Base-by-base conservation (phyloP, 2,113 vertebrate genomes). In the Morone chrysops region DNA sequence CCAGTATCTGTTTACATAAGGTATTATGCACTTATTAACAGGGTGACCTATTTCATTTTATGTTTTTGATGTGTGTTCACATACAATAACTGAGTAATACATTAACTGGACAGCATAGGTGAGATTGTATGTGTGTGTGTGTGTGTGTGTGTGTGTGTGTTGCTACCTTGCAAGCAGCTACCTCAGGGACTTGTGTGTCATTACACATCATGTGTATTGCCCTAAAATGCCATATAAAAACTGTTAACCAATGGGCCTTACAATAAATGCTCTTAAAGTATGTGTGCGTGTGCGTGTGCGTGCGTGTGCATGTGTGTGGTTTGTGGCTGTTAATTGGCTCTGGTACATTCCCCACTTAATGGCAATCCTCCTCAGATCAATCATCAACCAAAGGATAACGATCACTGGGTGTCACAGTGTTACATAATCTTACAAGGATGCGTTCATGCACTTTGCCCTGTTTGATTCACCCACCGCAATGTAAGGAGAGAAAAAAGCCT, bases 361-460 rank as follows among this genome's bases (percentile, higher is more conserved):
- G 61, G n/a, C 75, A 84, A 78, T 67, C 83, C 57, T 68, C 51
- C 53, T 59, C 77, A 81, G 63, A 85, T 83, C 80, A 87, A 75
- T 85, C 85, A 89, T 60, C 68, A 84, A 81, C 68, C 53, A 74
- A 36, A 71, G 22, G 59, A 40, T n/a, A 60, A 54, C 62, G 83
- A 70, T 75, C 80, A 75, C 80, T 60, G 73, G 70, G 66, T 43
- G 70, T 72, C 83, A 75, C 65, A 70, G 72, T 18, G 48, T 93
- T 89, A 89, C 80, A 80, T 79, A 90, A 89, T 48, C 31, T 25
- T 41, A 61, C 73, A 54, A 31, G 36, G 74, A 80, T 70, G 70
- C 74, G 22, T 69, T 69, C 62, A 14, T 87, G 91, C 86, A 92
- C 90, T 87, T 89, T 88, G 89, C 80, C 87, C 83, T 81, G 51